phyloP scores from a whole-genome alignment of 2,797 vertebrate species.

The Buceros bicornis region DNA sequence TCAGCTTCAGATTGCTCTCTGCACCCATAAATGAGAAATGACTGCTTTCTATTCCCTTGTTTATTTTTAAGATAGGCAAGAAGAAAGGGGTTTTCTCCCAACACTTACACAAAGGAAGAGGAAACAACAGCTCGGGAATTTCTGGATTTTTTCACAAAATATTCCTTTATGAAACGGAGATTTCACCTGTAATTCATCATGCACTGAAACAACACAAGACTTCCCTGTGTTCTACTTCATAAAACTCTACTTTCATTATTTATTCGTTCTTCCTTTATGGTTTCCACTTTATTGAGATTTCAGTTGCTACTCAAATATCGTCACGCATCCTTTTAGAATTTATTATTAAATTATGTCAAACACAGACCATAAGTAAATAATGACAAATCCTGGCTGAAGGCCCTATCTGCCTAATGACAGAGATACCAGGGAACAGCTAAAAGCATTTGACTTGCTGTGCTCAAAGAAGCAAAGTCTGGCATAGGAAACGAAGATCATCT shows the following conservation, averaged over 20 bases:
- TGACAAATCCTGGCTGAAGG: background rate
- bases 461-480: background rate
- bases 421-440: background rate
- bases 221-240: background rate
- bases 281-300: background rate
- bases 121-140: background rate
- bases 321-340: rapidly evolving
- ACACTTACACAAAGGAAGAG: background rate
- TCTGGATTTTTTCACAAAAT: background rate
- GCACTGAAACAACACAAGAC: background rate
- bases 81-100: background rate
- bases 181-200: background rate
- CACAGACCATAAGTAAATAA: background rate
- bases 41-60: background rate
- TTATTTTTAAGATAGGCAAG: background rate
- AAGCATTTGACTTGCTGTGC: background rate
- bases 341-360: background rate
- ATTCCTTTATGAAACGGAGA: background rate
- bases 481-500: rapidly evolving
- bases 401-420: rapidly evolving
- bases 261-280: background rate
- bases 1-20: background rate
- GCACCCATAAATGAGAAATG: background rate
- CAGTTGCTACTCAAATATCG: background rate
- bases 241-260: background rate